These are phyloP conservation scores for Spea multiplicata DNA, from an alignment of 2,113 vertebrate genomes.

Conservation along the genomic window DNA sequence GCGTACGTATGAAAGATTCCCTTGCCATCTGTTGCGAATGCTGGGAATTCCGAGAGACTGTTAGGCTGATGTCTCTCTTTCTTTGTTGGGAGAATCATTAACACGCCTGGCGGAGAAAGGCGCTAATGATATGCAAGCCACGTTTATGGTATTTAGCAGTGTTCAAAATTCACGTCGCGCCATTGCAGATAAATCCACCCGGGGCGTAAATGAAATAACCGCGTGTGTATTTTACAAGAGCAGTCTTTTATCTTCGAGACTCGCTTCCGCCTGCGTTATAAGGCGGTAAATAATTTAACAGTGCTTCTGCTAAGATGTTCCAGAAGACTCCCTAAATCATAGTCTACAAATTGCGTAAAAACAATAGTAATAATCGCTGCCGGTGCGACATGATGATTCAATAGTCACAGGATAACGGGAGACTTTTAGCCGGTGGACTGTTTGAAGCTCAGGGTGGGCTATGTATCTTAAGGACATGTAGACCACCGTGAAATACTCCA, in stretches of 20 bases:
- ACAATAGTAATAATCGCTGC: too few species aligned
- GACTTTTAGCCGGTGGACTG: too few species aligned
- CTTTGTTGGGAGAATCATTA: slow-evolving; percentile 17
- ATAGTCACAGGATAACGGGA: too few species aligned
- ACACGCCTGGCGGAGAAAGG: slow-evolving; percentile 10
- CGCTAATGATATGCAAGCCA: slow-evolving; percentile 16
- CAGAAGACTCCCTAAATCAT: not conserved
- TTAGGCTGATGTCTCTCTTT: not conserved
- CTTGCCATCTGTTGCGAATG: not conserved
- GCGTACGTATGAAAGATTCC: too few species aligned
- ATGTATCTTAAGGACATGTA: too few species aligned
- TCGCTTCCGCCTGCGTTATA: not conserved
- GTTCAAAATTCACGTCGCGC: slow-evolving; percentile 14
- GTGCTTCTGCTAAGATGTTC: not conserved
- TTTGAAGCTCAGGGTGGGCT: too few species aligned
- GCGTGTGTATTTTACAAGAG: not conserved
- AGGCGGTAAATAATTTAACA: not conserved
- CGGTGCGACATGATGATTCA: too few species aligned
- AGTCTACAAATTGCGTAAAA: not conserved
- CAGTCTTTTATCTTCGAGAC: not conserved
- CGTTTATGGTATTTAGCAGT: not conserved
- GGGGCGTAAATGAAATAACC: slow-evolving; percentile 10
- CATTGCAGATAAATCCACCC: slow-evolving; percentile 1
- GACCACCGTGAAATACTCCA: too few species aligned
- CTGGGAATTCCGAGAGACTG: not conserved